A percentile compares a stretch with the other conserved stretches of the same genome.
These are phyloP conservation scores for Pachliopta kotzebuea DNA, from an alignment of 2,888 invertebrate genomes.

Conservation along the genomic window DNA sequence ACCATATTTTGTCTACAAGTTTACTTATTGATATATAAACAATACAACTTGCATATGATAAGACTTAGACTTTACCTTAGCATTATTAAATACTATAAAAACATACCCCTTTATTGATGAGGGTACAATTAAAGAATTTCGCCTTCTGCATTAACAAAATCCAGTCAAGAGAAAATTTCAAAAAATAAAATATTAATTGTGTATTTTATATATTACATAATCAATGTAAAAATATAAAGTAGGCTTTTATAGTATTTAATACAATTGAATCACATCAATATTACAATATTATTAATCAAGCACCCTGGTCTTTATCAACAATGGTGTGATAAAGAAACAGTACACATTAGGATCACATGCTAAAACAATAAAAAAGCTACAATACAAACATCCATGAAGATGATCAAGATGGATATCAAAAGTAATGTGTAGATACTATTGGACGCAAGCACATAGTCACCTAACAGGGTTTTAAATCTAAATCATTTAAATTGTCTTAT, in stretches of 20 bases:
- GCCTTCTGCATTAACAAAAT: background rate
- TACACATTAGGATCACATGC: conserved; percentile 21
- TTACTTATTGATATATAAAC: conserved; percentile 4
- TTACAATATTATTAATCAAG: conserved; percentile 14
- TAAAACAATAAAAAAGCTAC: conserved; percentile 29
- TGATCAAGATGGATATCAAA: conserved; percentile 23
- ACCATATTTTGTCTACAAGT: background rate
- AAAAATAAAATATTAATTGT: background rate
- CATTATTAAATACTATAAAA: conserved; percentile 26
- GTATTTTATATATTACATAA: background rate
- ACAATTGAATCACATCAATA: conserved; percentile 6
- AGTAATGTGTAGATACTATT: conserved; percentile 38
- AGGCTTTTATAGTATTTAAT: conserved; percentile 18
- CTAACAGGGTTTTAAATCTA: conserved; percentile 42
- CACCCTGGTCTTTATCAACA: conserved; percentile 20
- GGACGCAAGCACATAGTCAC: conserved; percentile 61
- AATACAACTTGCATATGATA: background rate
- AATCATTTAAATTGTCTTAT: conserved; percentile 10
- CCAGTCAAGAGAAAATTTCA: background rate
- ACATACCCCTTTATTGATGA: background rate
- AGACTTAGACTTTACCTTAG: conserved; percentile 4
- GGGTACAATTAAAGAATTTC: background rate
- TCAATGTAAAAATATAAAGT: background rate
- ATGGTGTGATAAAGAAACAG: conserved; percentile 12
- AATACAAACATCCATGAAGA: conserved; percentile 11